Evolutionary conservation across 1,140 invertebrate genomes (phyloP).

Genomic region (Anastrepha ludens): DNA sequence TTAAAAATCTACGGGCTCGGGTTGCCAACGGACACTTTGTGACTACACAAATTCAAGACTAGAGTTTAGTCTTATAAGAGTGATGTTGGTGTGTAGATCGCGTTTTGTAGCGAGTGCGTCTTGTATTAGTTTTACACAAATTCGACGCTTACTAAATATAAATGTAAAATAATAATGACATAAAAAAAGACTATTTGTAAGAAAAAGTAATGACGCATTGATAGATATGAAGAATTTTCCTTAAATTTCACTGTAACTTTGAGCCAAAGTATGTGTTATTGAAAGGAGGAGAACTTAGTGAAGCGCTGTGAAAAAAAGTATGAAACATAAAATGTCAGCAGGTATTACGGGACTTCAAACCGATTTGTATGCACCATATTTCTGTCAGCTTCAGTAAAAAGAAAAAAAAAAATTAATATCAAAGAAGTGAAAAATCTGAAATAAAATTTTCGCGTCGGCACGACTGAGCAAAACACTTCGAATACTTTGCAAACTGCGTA

Average conservation of each 20-base stretch:
- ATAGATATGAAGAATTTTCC: not conserved
- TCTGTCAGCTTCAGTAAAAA: not conserved
- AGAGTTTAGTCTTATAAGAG: constrained; percentile 68
- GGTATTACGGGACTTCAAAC: not conserved
- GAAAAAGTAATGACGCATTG: not conserved
- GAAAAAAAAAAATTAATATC: not conserved
- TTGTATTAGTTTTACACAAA: not conserved
- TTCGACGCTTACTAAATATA: constrained; percentile 7
- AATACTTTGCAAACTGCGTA: not conserved
- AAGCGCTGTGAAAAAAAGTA: not conserved
- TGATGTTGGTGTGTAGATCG: constrained; percentile 57
- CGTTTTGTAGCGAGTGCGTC: constrained; percentile 37
- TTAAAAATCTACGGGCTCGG: constrained; percentile 42
- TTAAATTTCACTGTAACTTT: not conserved
- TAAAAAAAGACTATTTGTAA: not conserved
- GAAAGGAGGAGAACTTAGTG: not conserved
- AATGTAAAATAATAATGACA: constrained; percentile 32
- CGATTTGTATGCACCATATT: not conserved
- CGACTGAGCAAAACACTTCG: too few relatives aligned
- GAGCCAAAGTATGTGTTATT: not conserved
- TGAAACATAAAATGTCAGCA: not conserved
- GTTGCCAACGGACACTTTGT: constrained; percentile 60
- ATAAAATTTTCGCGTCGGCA: not conserved
- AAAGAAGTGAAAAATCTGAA: not conserved
- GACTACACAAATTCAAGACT: constrained; percentile 61